Percentiles rank a stretch among this genome's conserved stretches.
Conservation (phyloP, 2,797 vertebrate genomes). For the Melanotaenia boesemani region DNA sequence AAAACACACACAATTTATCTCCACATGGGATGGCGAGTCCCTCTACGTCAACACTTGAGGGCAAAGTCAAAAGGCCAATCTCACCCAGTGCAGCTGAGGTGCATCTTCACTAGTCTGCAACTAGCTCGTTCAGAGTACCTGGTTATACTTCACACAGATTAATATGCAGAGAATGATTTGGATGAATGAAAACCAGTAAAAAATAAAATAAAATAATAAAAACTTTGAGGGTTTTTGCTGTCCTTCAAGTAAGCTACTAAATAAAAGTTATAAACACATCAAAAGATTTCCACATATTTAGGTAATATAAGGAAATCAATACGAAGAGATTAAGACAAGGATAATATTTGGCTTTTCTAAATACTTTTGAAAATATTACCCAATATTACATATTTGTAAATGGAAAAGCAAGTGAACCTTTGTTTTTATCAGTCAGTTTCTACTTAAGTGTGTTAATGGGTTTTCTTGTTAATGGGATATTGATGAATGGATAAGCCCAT, state of each 20-base stretch:
- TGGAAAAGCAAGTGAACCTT: too few relatives aligned
- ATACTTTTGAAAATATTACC: too few relatives aligned
- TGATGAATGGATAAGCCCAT: too few relatives aligned
- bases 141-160: conserved; percentile 5
- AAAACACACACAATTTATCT: conserved; percentile 75
- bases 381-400: too few relatives aligned
- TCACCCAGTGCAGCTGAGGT: conserved; percentile 16
- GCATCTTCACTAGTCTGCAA: conserved; percentile 15
- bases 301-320: too few relatives aligned
- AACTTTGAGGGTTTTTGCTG: too few relatives aligned
- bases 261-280: neutral
- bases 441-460: too few relatives aligned
- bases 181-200: neutral
- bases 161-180: conserved; percentile 12
- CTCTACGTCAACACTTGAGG: conserved; percentile 37
- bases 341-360: too few relatives aligned
- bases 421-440: too few relatives aligned
- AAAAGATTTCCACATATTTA: neutral
- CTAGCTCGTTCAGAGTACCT: conserved; percentile 1
- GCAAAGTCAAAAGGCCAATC: conserved; percentile 47
- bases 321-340: too few relatives aligned
- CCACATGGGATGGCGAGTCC: conserved; percentile 46
- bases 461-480: too few relatives aligned
- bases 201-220: too few relatives aligned
- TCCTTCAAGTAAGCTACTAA: neutral